Evolutionary conservation across 2,113 vertebrate genomes (phyloP).

Genomic region (Entomyzon cyanotis): DNA sequence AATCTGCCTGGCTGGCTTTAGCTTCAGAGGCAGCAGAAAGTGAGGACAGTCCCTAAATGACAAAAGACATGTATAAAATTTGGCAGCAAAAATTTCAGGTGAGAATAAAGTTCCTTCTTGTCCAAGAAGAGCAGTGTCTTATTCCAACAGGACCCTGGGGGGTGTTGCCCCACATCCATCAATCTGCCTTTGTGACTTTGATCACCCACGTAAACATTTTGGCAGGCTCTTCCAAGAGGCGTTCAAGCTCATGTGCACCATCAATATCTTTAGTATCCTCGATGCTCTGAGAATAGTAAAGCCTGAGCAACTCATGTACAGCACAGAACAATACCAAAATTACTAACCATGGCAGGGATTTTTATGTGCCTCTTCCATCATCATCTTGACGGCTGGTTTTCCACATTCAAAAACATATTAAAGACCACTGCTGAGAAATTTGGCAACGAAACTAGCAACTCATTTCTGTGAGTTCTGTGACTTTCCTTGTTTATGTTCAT

Average conservation of each 20-base stretch:
- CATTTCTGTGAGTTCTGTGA: background rate
- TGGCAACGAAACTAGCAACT: background rate
- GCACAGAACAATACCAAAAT: background rate
- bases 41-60: background rate
- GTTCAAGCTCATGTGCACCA: background rate
- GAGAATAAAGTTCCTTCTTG: background rate
- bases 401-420: background rate
- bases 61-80: background rate
- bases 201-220: background rate
- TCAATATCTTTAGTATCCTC: background rate
- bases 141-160: background rate
- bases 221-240: background rate
- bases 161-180: background rate
- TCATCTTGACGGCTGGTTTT: background rate
- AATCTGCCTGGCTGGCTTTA: background rate
- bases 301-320: background rate
- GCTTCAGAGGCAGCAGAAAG: background rate
- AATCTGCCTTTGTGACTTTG: background rate
- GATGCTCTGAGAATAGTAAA: background rate
- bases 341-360: background rate
- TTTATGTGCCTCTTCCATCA: background rate
- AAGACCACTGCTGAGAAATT: background rate
- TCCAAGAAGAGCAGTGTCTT: background rate
- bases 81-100: background rate
- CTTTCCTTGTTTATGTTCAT: background rate